Evolutionary conservation across 2,888 invertebrate genomes (phyloP).

Genomic region (Odontocolon sp.): DNA sequence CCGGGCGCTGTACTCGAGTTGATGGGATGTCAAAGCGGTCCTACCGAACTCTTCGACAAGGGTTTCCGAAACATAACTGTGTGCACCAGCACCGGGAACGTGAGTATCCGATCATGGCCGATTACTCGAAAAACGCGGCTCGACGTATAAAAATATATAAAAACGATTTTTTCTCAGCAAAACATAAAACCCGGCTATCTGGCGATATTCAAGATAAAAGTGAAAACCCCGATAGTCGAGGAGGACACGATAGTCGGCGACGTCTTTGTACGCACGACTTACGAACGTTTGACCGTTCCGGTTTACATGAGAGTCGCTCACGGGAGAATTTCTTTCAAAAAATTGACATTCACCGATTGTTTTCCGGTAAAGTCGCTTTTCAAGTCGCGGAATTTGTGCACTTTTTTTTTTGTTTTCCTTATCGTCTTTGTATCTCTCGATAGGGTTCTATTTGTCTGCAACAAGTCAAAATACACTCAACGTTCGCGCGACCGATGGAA

Average conservation of each 20-base stretch:
- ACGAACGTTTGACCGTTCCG: conserved; percentile 87
- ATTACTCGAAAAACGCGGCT: neutral
- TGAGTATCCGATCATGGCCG: conserved; percentile 60
- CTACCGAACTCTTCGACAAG: conserved; percentile 75
- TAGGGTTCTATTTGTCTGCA: conserved; percentile 90
- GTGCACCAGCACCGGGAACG: conserved; percentile 77
- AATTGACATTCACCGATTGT: conserved; percentile 87
- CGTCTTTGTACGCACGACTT: conserved; percentile 88
- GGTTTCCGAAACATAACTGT: conserved; percentile 77
- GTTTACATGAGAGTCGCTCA: conserved; percentile 89
- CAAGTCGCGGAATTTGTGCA: too few species aligned
- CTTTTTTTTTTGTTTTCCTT: too few species aligned
- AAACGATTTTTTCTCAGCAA: conserved; percentile 76
- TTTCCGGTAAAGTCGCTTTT: conserved; percentile 89
- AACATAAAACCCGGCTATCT: conserved; percentile 84
- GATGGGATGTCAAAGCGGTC: conserved; percentile 84
- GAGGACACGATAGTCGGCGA: conserved; percentile 86
- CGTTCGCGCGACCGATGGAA: conserved; percentile 90
- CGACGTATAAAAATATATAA: neutral
- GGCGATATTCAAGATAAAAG: conserved; percentile 87
- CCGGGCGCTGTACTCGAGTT: conserved; percentile 84
- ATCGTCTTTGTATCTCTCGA: conserved; percentile 65
- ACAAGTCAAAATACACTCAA: conserved; percentile 90
- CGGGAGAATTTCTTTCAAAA: conserved; percentile 85
- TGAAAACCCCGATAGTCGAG: conserved; percentile 87